These are phyloP conservation scores for Balaeniceps rex DNA, from an alignment of 2,113 vertebrate genomes.

Conservation along the genomic window DNA sequence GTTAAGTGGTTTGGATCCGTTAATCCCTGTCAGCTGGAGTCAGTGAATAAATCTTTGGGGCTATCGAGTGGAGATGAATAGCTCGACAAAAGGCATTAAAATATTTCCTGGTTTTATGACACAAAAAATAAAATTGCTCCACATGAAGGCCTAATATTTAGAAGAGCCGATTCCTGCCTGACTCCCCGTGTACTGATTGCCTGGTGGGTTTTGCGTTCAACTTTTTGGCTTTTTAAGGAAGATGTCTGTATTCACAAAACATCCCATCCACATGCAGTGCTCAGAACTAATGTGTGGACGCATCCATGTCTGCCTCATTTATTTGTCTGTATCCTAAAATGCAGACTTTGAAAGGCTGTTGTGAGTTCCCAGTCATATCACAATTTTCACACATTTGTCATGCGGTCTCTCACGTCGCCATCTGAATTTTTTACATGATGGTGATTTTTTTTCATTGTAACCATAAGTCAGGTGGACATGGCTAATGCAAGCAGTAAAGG, in stretches of 20 bases:
- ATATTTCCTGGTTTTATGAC: neutral
- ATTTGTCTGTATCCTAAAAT: neutral
- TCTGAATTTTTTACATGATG: neutral
- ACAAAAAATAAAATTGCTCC: neutral
- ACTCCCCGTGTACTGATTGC: neutral
- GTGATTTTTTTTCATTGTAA: neutral
- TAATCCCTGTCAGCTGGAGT: neutral
- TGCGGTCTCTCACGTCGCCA: neutral
- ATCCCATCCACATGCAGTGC: neutral
- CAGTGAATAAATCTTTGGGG: neutral
- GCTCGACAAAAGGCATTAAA: neutral
- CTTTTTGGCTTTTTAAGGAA: neutral
- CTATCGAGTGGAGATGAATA: neutral
- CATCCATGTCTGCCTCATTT: neutral
- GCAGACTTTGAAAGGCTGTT: neutral
- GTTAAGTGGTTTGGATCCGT: neutral
- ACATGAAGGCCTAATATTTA: neutral
- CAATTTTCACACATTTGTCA: neutral
- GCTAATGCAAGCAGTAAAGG: neutral
- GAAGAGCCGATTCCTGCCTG: neutral
- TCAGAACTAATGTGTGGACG: neutral
- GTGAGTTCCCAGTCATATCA: neutral
- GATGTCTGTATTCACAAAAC: neutral
- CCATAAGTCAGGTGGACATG: neutral
- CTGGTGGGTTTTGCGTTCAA: neutral